Percentiles rank a stretch among this genome's conserved stretches.
Conservation (phyloP, 1,140 invertebrate species). For the Plectrocnemia conspersa region DNA sequence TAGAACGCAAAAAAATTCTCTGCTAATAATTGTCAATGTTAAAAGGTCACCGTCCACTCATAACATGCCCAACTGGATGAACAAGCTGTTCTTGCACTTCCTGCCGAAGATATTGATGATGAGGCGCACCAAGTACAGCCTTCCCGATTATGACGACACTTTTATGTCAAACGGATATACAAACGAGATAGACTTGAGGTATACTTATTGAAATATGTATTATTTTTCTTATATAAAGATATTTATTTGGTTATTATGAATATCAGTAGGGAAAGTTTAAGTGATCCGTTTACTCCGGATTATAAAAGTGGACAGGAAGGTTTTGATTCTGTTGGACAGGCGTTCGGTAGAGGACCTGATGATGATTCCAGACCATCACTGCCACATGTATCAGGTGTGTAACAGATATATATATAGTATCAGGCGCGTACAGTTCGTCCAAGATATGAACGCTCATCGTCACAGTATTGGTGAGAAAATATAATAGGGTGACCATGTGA, state of each 20-base stretch:
- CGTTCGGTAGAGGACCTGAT: constrained; percentile 59
- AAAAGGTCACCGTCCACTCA: constrained; percentile 92
- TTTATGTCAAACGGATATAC: constrained; percentile 70
- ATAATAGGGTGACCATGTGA: too few species aligned
- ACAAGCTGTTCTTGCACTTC: constrained; percentile 80
- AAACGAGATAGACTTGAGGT: constrained; percentile 75
- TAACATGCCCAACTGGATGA: constrained; percentile 87
- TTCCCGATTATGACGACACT: constrained; percentile 75
- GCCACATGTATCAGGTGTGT: constrained; percentile 55
- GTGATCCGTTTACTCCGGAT: constrained; percentile 49
- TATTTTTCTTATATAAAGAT: neutral
- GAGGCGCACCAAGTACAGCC: constrained; percentile 76
- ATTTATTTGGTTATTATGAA: constrained; percentile 1
- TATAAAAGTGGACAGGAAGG: constrained; percentile 41
- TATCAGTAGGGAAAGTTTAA: constrained; percentile 50
- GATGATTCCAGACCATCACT: constrained; percentile 51
- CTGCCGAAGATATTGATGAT: constrained; percentile 87
- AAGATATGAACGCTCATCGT: neutral
- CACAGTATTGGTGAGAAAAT: too few species aligned
- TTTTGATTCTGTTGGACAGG: constrained; percentile 56
- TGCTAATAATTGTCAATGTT: too few species aligned
- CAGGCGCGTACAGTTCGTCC: neutral
- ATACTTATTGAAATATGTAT: constrained; percentile 38
- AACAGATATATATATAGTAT: neutral
- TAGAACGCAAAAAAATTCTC: too few species aligned